Percentiles rank a stretch among this genome's conserved stretches.
Conservation (phyloP, 2,888 invertebrate genomes). For the Tineola bisselliella region DNA sequence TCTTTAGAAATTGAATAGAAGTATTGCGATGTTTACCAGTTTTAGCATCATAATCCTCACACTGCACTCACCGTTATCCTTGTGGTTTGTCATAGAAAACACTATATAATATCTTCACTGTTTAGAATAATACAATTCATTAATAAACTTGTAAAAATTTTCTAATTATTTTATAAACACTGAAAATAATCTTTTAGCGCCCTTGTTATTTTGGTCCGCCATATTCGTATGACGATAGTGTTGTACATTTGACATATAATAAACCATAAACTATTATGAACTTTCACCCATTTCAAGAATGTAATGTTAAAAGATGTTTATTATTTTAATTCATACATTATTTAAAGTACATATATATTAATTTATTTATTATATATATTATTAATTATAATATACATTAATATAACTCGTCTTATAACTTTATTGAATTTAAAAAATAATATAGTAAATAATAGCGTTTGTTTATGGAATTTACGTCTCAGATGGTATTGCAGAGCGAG, state of each 20-base stretch:
- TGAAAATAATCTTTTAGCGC: slow-evolving; percentile 62
- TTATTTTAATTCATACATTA: too few species aligned
- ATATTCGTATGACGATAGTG: slow-evolving; percentile 31
- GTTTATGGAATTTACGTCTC: too few species aligned
- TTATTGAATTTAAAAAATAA: not conserved
- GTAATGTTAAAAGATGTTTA: too few species aligned
- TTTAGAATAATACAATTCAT: not conserved
- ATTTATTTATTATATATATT: too few species aligned
- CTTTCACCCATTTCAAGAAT: not conserved
- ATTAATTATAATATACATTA: too few species aligned
- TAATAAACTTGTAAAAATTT: not conserved
- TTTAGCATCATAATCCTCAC: not conserved
- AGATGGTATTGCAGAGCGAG: too few species aligned
- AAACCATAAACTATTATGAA: not conserved
- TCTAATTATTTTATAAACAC: slow-evolving; percentile 22
- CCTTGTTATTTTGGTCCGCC: slow-evolving; percentile 67
- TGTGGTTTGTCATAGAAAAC: not conserved
- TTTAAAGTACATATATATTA: too few species aligned
- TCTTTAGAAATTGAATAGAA: not conserved
- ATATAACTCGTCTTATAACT: too few species aligned
- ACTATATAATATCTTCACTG: not conserved
- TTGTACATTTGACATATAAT: not conserved
- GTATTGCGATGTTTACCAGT: slow-evolving; percentile 6
- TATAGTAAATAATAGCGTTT: not conserved
- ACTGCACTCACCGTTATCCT: not conserved